Conservation (phyloP, 2,113 vertebrate genomes). For the Eurypyga helias region DNA sequence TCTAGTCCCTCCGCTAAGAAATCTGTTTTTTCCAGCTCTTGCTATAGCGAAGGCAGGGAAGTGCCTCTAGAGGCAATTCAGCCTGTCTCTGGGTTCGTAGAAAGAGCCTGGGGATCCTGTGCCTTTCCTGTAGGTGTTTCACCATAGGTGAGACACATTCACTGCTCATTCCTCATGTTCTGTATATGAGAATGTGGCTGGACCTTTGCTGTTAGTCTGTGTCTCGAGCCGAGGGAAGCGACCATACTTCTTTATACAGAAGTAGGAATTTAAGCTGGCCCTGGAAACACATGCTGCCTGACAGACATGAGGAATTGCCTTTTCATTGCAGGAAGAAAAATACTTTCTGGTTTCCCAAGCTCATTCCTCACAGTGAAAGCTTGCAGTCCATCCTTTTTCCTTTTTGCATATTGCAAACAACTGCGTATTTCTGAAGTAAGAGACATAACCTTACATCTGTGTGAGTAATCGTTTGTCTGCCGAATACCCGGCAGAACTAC, state of each 20-base stretch:
- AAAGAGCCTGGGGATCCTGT: not conserved
- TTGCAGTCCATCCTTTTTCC: not conserved
- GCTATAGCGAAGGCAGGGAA: not conserved
- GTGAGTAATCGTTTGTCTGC: not conserved
- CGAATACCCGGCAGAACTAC: not conserved
- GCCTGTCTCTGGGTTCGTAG: not conserved
- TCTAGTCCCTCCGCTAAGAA: not conserved
- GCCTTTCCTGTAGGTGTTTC: not conserved
- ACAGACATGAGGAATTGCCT: not conserved
- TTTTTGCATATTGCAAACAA: not conserved
- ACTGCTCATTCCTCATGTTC: accelerated
- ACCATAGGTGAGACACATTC: accelerated
- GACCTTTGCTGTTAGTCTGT: not conserved
- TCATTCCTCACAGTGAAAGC: not conserved
- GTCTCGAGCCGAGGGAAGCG: not conserved
- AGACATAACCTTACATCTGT: not conserved
- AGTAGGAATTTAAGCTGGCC: not conserved
- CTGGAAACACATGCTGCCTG: not conserved
- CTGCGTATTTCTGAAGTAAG: not conserved
- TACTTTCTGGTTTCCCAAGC: not conserved
- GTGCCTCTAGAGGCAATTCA: not conserved
- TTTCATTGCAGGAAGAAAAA: not conserved
- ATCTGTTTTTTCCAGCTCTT: not conserved
- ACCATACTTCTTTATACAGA: not conserved
- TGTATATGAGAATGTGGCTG: not conserved